phyloP scores from a whole-genome alignment of 2,113 vertebrate species.

The Actenoides hombroni region DNA sequence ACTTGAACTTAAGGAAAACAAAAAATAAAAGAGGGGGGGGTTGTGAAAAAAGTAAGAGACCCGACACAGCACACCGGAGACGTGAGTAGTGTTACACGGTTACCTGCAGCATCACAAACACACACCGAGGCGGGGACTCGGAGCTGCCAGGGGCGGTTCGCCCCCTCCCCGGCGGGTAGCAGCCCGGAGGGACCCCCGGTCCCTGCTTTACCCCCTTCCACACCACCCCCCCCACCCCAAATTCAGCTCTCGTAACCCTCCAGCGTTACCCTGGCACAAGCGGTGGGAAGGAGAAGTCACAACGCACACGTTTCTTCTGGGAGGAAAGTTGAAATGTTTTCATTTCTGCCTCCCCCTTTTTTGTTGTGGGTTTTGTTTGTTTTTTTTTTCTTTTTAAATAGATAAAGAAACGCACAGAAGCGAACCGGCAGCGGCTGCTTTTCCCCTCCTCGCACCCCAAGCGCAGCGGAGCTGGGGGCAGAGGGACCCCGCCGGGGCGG shows the following conservation, averaged over 20 bases:
- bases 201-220: background rate
- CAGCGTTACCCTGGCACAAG: background rate
- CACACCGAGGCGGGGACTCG: background rate
- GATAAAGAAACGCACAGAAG: constrained; percentile 3
- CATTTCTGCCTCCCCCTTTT: constrained; percentile 62
- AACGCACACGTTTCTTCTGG: background rate
- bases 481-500: background rate
- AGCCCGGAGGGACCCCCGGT: background rate
- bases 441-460: background rate
- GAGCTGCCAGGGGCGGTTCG: background rate
- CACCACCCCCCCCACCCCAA: background rate
- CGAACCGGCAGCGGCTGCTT: background rate
- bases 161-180: background rate
- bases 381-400: background rate
- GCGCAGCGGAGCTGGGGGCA: background rate
- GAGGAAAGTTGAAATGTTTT: constrained; percentile 73
- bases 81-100: constrained; percentile 2
- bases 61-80: background rate
- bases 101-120: constrained; percentile 35
- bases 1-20: constrained; percentile 21
- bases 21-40: background rate
- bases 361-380: no score
- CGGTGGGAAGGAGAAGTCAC: background rate
- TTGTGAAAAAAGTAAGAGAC: background rate
- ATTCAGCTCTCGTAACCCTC: background rate